Percentiles rank a stretch among this genome's conserved stretches.
Conservation (phyloP, 1,140 invertebrate genomes). For the Spodoptera litura region DNA sequence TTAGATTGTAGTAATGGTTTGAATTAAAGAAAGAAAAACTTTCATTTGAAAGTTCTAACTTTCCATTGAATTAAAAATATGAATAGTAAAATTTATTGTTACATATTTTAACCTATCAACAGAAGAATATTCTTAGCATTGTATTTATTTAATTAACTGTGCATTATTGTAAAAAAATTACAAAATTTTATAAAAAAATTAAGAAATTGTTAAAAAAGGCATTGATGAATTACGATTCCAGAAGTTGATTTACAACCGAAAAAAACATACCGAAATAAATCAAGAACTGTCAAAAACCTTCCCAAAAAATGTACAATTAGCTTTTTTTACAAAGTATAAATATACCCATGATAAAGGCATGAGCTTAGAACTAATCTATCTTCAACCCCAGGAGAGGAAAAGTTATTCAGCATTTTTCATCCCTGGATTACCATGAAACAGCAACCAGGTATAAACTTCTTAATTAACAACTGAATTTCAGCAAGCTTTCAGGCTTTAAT, state of each 20-base stretch:
- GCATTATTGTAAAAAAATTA: no score
- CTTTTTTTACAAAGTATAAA: background rate
- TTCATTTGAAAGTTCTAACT: no score
- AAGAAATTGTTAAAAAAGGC: no score
- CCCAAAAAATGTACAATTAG: background rate
- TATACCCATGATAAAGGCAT: background rate
- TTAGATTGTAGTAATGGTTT: no score
- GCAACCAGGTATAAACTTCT: constrained; percentile 28
- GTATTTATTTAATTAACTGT: no score
- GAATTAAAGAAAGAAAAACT: no score
- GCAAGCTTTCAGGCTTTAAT: constrained; percentile 18
- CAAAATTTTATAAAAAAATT: no score
- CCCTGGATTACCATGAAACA: constrained; percentile 8
- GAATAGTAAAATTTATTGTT: no score
- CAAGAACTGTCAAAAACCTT: background rate
- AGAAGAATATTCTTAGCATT: no score
- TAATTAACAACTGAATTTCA: constrained; percentile 26
- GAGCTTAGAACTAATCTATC: constrained; percentile 10
- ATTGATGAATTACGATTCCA: background rate
- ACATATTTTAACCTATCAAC: no score
- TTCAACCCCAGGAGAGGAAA: background rate
- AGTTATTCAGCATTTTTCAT: constrained; percentile 6
- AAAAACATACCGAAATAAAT: background rate
- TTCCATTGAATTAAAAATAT: no score
- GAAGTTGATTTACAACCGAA: background rate